phyloP scores from a whole-genome alignment of 2,888 invertebrate species.

The Suillia variegata region DNA sequence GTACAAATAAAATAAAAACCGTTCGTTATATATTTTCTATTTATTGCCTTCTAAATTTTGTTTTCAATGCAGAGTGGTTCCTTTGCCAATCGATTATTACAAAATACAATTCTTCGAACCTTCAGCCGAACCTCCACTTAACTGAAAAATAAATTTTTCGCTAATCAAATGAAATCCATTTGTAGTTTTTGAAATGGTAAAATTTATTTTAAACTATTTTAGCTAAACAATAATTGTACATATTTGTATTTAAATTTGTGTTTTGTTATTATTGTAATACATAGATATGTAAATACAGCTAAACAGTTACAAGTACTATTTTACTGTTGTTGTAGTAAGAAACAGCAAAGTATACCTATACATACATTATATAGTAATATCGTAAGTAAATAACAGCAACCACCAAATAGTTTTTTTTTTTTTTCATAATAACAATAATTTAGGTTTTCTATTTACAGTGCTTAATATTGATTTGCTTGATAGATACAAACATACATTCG shows the following conservation, averaged over 20 bases:
- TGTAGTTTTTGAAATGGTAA: neutral
- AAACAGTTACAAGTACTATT: neutral
- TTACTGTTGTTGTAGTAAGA: neutral
- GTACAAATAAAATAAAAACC: no score
- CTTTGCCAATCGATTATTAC: no score
- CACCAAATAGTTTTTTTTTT: slow-evolving; percentile 10
- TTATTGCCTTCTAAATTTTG: no score
- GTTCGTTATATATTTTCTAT: no score
- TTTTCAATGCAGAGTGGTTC: no score
- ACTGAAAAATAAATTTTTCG: no score
- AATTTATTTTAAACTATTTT: neutral
- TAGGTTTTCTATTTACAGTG: slow-evolving; percentile 6
- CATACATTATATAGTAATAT: neutral
- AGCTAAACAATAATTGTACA: neutral
- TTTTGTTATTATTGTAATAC: no score
- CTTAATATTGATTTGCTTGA: neutral
- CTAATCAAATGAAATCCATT: no score
- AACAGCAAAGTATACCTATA: neutral
- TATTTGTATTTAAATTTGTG: neutral
- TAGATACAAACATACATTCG: no score
- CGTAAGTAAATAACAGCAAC: slow-evolving; percentile 16
- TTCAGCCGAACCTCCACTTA: no score
- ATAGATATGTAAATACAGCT: neutral
- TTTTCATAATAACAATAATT: slow-evolving; percentile 1
- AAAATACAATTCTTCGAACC: no score